A percentile compares a stretch with the other conserved stretches of the same genome.
Evolutionary conservation across 2,888 invertebrate genomes (phyloP).

Genomic region (Mesoligia furuncula): DNA sequence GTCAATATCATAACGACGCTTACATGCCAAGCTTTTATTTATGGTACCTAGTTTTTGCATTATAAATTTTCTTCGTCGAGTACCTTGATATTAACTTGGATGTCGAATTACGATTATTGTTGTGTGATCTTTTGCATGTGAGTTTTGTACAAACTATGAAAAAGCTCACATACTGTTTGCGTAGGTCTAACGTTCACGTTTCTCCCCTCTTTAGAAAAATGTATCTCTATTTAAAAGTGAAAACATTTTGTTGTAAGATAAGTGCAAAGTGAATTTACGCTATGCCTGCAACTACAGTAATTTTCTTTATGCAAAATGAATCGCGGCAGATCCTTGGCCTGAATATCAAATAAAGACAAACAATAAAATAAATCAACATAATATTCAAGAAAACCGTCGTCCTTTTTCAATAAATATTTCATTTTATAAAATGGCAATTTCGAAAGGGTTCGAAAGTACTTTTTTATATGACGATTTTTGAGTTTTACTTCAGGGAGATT

Average conservation of each 20-base stretch:
- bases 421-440: slow-evolving; percentile 40
- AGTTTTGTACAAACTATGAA: neutral
- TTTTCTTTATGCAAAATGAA: slow-evolving; percentile 28
- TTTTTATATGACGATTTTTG: slow-evolving; percentile 40
- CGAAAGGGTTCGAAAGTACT: slow-evolving; percentile 30
- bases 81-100: neutral
- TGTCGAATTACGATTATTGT: neutral
- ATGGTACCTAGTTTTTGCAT: slow-evolving; percentile 29
- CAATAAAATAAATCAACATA: slow-evolving; percentile 50
- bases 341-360: slow-evolving; percentile 28
- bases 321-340: slow-evolving; percentile 1
- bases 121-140: neutral
- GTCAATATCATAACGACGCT: slow-evolving; percentile 49
- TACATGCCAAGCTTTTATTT: slow-evolving; percentile 20
- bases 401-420: slow-evolving; percentile 38
- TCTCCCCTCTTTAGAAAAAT: neutral
- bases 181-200: neutral
- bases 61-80: neutral
- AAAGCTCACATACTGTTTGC: neutral
- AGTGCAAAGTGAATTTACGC: neutral
- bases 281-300: neutral
- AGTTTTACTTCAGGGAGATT: slow-evolving; percentile 28
- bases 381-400: slow-evolving; percentile 22
- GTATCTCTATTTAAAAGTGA: neutral
- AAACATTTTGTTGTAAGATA: neutral